Base-by-base conservation (phyloP, 2,113 vertebrate genomes). In the Alaudala cheleensis region DNA sequence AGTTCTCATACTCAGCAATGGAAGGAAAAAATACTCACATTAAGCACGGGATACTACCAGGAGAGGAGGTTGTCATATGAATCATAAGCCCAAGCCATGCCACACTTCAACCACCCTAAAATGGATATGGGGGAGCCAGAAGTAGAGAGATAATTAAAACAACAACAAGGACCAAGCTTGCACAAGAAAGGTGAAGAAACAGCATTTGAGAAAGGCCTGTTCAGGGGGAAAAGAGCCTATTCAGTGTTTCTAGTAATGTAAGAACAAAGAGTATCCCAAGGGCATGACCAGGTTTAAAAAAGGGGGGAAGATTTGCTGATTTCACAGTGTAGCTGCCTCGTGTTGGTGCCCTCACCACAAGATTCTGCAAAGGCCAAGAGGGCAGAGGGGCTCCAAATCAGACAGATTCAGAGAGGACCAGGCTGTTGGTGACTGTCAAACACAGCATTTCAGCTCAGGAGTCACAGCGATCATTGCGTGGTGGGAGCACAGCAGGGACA, bases 291-390 rank as follows among this genome's bases (percentile, higher is more conserved):
- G 29, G 24, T 83, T 80, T 90, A 23, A 62, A 86, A 58, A 64
- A 54, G 69, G 34, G 34, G 5, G 33, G 84, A 65, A 47, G 31
- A 80, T 58, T 23, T 58, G 54, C 51, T 65, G 37, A 54, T 64
- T 62, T 73, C 76, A 80, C 23, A 65, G 23, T 0, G 1, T 19
- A 42, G 45, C 57, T 88, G 49, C 37, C 49, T 76, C 0, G 0
- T 45, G 81, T 53, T 5, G 2, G 6, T 13, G 14, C 70, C 33
- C 34, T 65, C 70, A 26, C 40, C 49, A 33, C n/a, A 39, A 47
- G 42, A 77, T 47, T 56, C 58, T 81, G 45, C 72, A 57, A 73
- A 77, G 20, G 49, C 81, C 12, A 19, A n/a, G 64, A 45, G 9
- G 28, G 24, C 9, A 80, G n/a, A 67, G n/a, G 12, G 58, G 33